Percentiles rank a stretch among this genome's conserved stretches.
These are phyloP conservation scores for Ectemnius continuus DNA, from an alignment of 2,888 invertebrate genomes.

Conservation along the genomic window DNA sequence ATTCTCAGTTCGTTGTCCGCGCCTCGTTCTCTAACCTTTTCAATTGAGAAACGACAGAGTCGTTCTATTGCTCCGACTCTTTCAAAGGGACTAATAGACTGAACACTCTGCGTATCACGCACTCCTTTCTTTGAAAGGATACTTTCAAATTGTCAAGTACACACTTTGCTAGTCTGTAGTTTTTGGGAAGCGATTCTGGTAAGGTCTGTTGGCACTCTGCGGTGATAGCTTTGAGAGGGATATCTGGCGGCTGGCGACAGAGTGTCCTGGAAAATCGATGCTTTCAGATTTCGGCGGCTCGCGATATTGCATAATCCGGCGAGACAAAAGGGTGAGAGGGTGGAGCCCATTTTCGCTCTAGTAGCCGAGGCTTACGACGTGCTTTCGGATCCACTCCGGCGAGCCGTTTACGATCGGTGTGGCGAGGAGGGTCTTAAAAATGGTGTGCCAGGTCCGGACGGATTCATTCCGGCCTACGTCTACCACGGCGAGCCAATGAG, in stretches of 20 bases:
- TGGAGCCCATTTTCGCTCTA: conserved; percentile 80
- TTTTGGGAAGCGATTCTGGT: too few relatives aligned
- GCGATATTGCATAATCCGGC: conserved; percentile 83
- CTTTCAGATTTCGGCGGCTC: conserved; percentile 79
- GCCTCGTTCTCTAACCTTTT: not conserved
- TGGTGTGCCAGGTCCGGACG: conserved; percentile 85
- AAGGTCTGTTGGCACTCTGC: not conserved
- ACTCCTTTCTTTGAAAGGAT: too few relatives aligned
- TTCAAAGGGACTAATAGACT: too few relatives aligned
- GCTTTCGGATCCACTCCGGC: conserved; percentile 82
- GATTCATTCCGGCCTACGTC: conserved; percentile 85
- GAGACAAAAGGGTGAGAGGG: conserved; percentile 68
- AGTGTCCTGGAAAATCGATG: not conserved
- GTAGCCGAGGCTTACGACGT: conserved; percentile 91
- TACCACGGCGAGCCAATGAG: conserved; percentile 89
- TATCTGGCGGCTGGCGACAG: too few relatives aligned
- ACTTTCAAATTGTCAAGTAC: too few relatives aligned
- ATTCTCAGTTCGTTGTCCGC: conserved; percentile 11
- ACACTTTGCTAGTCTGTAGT: too few relatives aligned
- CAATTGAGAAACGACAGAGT: too few relatives aligned
- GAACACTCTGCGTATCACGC: too few relatives aligned
- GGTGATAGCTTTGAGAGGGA: not conserved
- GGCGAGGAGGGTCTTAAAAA: conserved; percentile 92
- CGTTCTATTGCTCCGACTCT: too few relatives aligned
- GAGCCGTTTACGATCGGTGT: conserved; percentile 92